Percentiles rank a stretch among this genome's conserved stretches.
Evolutionary conservation across 2,113 vertebrate genomes (phyloP).

Genomic region (Sciurus niger): DNA sequence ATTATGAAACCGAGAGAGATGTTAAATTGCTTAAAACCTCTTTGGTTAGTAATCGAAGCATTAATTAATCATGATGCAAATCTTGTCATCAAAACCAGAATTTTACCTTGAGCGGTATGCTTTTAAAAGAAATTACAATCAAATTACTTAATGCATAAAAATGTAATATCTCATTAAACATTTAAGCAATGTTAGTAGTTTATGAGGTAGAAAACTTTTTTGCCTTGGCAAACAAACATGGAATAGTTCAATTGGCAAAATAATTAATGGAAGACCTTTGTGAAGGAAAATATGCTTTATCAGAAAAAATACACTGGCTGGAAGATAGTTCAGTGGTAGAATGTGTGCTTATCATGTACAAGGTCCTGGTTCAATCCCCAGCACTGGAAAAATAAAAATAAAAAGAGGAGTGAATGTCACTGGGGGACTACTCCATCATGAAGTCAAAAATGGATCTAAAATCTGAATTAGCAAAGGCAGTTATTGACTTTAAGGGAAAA

Average conservation of each 20-base stretch:
- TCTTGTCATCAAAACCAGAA: conserved; percentile 23
- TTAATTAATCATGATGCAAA: not conserved
- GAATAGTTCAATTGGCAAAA: conserved; percentile 53
- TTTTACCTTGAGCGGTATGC: conserved; percentile 19
- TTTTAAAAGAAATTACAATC: conserved; percentile 45
- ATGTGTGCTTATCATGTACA: not conserved
- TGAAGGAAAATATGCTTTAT: conserved; percentile 28
- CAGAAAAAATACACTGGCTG: conserved; percentile 13
- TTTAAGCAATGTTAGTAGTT: conserved; percentile 38
- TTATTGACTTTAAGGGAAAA: not conserved
- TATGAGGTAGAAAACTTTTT: conserved; percentile 2
- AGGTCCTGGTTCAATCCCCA: not conserved
- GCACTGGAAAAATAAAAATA: not conserved
- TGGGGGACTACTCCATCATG: accelerated
- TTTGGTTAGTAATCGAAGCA: not conserved
- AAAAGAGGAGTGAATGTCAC: not conserved
- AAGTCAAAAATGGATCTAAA: conserved; percentile 38
- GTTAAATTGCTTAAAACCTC: conserved; percentile 10
- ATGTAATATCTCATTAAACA: conserved; percentile 54
- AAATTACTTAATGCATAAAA: conserved; percentile 20
- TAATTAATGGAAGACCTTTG: not conserved
- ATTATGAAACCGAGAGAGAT: not conserved
- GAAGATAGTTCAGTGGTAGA: not conserved
- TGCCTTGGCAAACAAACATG: conserved; percentile 56
- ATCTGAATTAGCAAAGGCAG: conserved; percentile 13